phyloP scores from a whole-genome alignment of 2,797 vertebrate genomes.

The Numenius phaeopus region DNA sequence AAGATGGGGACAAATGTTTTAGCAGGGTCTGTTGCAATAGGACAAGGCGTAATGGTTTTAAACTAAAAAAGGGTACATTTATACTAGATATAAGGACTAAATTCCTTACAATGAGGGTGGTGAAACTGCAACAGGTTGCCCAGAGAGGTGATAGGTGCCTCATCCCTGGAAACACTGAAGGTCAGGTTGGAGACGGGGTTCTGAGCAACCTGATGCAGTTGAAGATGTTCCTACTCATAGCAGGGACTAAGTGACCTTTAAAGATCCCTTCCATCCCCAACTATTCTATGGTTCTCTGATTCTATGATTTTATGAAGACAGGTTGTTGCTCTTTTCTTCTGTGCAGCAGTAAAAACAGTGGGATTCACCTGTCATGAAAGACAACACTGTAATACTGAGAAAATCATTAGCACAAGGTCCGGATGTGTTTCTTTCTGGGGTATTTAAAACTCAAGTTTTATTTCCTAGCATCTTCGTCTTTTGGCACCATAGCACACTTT shows the following conservation, averaged over 20 bases:
- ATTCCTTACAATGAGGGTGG: background rate
- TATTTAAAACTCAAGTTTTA: background rate
- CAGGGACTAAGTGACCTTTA: background rate
- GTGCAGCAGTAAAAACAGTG: background rate
- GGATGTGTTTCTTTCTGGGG: background rate
- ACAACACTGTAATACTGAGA: background rate
- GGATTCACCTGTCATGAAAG: background rate
- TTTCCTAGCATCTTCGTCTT: background rate
- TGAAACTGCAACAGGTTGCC: background rate
- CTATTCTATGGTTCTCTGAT: background rate
- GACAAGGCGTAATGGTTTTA: background rate
- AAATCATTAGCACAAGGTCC: background rate
- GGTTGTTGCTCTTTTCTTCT: background rate
- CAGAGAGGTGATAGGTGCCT: background rate
- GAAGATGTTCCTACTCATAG: background rate
- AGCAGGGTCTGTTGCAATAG: background rate
- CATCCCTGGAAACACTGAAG: background rate
- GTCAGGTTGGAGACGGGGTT: background rate
- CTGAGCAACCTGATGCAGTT: background rate
- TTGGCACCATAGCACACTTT: background rate
- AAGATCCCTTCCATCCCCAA: background rate
- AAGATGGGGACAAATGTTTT: background rate
- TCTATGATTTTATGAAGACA: background rate
- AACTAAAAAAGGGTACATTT: background rate
- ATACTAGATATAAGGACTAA: background rate